Conservation (phyloP, 2,113 vertebrate species). For the Micromys minutus region DNA sequence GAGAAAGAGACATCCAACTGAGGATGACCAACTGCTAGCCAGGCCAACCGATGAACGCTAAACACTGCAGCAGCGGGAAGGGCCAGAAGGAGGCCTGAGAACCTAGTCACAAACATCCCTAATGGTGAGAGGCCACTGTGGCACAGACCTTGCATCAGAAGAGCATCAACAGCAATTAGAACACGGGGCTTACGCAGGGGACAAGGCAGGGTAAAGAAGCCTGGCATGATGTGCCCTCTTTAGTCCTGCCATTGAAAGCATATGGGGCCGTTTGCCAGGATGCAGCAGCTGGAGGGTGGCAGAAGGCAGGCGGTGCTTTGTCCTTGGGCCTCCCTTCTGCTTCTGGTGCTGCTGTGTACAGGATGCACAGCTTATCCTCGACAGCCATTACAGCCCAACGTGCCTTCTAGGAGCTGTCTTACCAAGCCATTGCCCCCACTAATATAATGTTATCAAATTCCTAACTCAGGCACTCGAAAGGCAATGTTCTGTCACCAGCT, state of each 20-base stretch:
- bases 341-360: neutral
- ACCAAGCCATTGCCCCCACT: constrained; percentile 63
- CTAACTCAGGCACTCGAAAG: constrained; percentile 53
- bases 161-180: neutral
- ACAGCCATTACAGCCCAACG: constrained; percentile 21
- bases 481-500: constrained; percentile 64
- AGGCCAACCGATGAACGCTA: neutral
- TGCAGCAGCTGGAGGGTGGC: neutral
- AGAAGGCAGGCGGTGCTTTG: neutral
- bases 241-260: neutral
- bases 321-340: neutral
- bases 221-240: neutral
- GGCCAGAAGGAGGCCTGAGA: neutral
- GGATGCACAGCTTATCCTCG: constrained; percentile 41
- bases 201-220: neutral
- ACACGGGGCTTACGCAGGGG: neutral
- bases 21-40: neutral
- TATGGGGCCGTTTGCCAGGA: neutral
- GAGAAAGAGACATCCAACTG: constrained; percentile 9
- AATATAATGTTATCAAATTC: constrained; percentile 51
- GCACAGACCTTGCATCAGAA: neutral
- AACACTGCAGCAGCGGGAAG: neutral
- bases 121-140: neutral
- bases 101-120: neutral
- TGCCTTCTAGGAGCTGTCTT: constrained; percentile 64